Evolutionary conservation across 2,888 invertebrate genomes (phyloP).

Genomic region (Azorinus chamasolen): DNA sequence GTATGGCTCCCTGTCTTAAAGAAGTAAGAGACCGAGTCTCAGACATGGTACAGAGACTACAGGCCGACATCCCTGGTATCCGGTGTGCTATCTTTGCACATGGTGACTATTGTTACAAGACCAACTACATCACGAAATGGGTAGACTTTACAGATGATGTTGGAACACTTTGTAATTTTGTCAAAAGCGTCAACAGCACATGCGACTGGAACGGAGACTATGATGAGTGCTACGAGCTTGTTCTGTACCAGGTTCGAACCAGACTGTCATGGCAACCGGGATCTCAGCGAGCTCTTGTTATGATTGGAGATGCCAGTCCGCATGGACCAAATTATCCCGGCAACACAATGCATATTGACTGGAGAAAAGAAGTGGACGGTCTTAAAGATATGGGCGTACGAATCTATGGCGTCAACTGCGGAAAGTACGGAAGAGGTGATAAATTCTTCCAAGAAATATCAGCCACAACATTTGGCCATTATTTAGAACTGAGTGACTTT

Average conservation of each 20-base stretch:
- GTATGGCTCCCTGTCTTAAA: slow-evolving; percentile 72
- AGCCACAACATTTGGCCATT: slow-evolving; percentile 59
- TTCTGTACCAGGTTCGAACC: no score
- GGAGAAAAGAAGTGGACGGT: slow-evolving; percentile 54
- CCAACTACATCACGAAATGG: slow-evolving; percentile 65
- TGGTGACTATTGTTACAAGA: slow-evolving; percentile 82
- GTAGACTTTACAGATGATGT: slow-evolving; percentile 61
- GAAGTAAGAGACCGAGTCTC: slow-evolving; percentile 77
- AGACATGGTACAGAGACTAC: no score
- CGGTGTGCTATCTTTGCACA: slow-evolving; percentile 83
- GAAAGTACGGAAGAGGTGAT: slow-evolving; percentile 7
- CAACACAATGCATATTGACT: slow-evolving; percentile 67
- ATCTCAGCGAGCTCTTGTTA: slow-evolving; percentile 79
- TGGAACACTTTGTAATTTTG: slow-evolving; percentile 68
- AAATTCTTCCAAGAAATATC: slow-evolving; percentile 68
- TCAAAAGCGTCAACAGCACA: slow-evolving; percentile 71
- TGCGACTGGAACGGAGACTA: slow-evolving; percentile 82
- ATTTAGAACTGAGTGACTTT: slow-evolving; percentile 68
- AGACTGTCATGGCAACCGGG: slow-evolving; percentile 82
- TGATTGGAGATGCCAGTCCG: slow-evolving; percentile 85
- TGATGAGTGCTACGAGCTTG: slow-evolving; percentile 84
- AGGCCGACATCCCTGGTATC: slow-evolving; percentile 82
- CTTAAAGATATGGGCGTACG: slow-evolving; percentile 48
- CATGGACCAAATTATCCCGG: slow-evolving; percentile 73
- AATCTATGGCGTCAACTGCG: slow-evolving; percentile 65